These are phyloP conservation scores for Lophotis ruficrista DNA, from an alignment of 2,113 vertebrate species.

Conservation along the genomic window DNA sequence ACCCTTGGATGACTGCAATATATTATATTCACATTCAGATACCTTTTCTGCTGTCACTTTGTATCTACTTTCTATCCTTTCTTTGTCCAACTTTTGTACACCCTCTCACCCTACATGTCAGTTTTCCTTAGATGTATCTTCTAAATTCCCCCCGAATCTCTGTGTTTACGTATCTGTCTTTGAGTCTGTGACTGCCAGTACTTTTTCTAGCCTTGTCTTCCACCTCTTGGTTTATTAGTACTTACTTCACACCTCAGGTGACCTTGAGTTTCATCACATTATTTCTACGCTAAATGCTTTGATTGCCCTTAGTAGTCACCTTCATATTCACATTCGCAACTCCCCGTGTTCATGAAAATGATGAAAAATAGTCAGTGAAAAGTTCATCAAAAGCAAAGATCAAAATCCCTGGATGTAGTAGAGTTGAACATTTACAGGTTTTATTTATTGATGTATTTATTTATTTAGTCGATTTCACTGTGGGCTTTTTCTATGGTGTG, in stretches of 20 bases:
- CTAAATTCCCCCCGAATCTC: neutral
- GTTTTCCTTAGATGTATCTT: neutral
- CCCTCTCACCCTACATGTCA: neutral
- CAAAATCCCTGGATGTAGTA: neutral
- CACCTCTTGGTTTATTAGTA: neutral
- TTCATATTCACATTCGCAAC: neutral
- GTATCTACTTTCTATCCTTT: neutral
- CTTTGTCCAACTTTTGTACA: neutral
- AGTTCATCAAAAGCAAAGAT: neutral
- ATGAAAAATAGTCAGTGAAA: neutral
- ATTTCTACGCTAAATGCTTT: constrained; percentile 7
- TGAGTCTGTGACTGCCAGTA: neutral
- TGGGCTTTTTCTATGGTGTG: neutral
- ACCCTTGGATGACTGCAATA: neutral
- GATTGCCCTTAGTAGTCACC: neutral
- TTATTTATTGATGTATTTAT: neutral
- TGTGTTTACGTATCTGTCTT: neutral
- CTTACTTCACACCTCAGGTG: neutral
- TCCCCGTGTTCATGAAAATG: neutral
- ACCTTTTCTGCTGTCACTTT: neutral
- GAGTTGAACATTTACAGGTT: neutral
- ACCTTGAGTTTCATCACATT: constrained; percentile 4
- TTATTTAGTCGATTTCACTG: neutral
- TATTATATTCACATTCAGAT: neutral
- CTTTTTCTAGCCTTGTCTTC: neutral